Conservation (phyloP, 1,140 invertebrate genomes). For the Coenobita brevimanus region DNA sequence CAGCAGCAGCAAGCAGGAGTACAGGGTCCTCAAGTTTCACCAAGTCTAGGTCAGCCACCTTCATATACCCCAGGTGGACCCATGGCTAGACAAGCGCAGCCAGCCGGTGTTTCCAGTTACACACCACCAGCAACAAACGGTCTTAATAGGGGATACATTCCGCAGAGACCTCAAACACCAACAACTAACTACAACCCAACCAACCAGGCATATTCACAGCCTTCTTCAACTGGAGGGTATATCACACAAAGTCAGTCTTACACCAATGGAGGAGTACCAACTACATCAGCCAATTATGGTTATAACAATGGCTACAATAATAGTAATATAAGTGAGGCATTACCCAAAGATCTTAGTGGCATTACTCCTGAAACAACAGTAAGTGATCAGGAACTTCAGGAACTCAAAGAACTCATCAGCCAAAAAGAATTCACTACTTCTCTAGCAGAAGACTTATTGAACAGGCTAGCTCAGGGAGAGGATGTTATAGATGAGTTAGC, state of each 20-base stretch:
- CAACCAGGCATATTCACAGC: constrained; percentile 43
- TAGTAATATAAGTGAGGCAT: constrained; percentile 47
- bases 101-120: constrained; percentile 42
- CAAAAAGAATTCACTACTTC: constrained; percentile 83
- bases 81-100: constrained; percentile 42
- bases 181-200: constrained; percentile 49
- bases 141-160: constrained; percentile 35
- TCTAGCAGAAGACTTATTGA: constrained; percentile 87
- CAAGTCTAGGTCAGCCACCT: constrained; percentile 42
- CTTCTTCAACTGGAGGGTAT: constrained; percentile 46
- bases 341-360: constrained; percentile 67
- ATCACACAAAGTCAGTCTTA: constrained; percentile 29
- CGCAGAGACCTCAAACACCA: constrained; percentile 54
- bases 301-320: constrained; percentile 61
- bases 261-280: constrained; percentile 58
- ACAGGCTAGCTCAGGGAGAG: constrained; percentile 76
- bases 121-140: constrained; percentile 62
- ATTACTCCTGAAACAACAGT: constrained; percentile 69
- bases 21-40: constrained; percentile 48
- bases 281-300: constrained; percentile 56
- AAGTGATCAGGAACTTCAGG: constrained; percentile 83
- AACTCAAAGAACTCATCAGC: constrained; percentile 80
- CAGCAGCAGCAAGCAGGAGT: constrained; percentile 69
- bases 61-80: constrained; percentile 32
- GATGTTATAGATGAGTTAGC: constrained; percentile 69